These are phyloP conservation scores for Pterocles burchelli DNA, from an alignment of 2,113 vertebrate species.

Conservation along the genomic window DNA sequence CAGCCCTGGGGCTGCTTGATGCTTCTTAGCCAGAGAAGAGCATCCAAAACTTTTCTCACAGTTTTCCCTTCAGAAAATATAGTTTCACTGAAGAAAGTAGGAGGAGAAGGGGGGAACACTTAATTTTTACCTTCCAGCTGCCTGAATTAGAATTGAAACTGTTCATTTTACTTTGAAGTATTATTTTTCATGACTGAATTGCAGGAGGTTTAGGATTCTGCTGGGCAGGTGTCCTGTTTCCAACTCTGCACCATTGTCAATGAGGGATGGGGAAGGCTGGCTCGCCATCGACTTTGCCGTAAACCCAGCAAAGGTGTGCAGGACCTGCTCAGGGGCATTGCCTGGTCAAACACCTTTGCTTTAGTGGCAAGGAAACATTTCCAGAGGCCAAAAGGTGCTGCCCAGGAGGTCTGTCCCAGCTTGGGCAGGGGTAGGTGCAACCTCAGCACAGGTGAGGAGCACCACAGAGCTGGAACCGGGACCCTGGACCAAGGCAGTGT, in stretches of 20 bases:
- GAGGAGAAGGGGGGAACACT: neutral
- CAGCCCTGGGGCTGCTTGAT: neutral
- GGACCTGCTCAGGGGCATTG: no score
- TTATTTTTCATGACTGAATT: neutral
- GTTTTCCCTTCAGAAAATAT: neutral
- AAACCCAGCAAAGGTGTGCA: rapidly evolving
- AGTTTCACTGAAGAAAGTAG: neutral
- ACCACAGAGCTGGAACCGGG: rapidly evolving
- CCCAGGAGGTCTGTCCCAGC: neutral
- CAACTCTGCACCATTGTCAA: neutral
- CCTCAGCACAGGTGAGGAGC: neutral
- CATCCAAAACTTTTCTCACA: neutral
- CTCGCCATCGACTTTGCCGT: neutral
- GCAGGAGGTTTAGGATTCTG: neutral
- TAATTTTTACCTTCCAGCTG: neutral
- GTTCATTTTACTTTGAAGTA: neutral
- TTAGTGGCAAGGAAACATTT: neutral
- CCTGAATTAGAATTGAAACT: neutral
- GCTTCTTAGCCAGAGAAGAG: neutral
- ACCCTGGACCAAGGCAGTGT: neutral
- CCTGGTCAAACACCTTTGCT: rapidly evolving
- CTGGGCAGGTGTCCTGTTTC: neutral
- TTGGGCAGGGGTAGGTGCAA: neutral
- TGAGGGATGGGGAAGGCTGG: neutral
- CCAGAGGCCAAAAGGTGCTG: neutral